These are phyloP conservation scores for Otocyon megalotis DNA, from an alignment of 2,113 vertebrate genomes.

Conservation along the genomic window DNA sequence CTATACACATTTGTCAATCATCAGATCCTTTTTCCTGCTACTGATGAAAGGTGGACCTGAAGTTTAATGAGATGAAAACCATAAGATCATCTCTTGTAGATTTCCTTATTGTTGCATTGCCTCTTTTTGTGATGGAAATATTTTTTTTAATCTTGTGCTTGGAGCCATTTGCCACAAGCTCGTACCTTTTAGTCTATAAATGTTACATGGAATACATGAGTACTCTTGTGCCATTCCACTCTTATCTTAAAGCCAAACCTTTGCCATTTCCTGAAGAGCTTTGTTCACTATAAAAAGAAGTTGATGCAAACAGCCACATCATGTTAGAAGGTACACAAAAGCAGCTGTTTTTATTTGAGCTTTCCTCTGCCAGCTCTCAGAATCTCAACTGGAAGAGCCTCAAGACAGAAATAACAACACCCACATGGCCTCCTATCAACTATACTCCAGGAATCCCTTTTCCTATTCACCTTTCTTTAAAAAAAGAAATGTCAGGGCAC, in stretches of 20 bases:
- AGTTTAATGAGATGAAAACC: not conserved
- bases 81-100: not conserved
- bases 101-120: not conserved
- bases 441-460: not conserved
- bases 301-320: not conserved
- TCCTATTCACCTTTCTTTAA: not conserved
- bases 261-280: slow-evolving; percentile 67
- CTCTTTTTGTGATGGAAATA: not conserved
- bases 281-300: slow-evolving; percentile 54
- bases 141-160: slow-evolving; percentile 66
- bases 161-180: slow-evolving; percentile 65
- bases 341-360: slow-evolving; percentile 88
- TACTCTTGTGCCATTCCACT: slow-evolving; percentile 78
- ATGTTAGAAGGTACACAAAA: slow-evolving; percentile 61
- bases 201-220: slow-evolving; percentile 71
- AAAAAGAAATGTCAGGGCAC: slow-evolving; percentile 13
- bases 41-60: not conserved
- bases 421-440: slow-evolving; percentile 43
- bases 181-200: slow-evolving; percentile 62
- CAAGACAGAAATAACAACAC: slow-evolving; percentile 80
- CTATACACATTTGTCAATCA: not conserved
- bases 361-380: slow-evolving; percentile 79
- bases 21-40: not conserved
- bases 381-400: slow-evolving; percentile 75
- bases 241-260: slow-evolving; percentile 76